phyloP scores from a whole-genome alignment of 2,888 invertebrate genomes.

The Phalera bucephala region DNA sequence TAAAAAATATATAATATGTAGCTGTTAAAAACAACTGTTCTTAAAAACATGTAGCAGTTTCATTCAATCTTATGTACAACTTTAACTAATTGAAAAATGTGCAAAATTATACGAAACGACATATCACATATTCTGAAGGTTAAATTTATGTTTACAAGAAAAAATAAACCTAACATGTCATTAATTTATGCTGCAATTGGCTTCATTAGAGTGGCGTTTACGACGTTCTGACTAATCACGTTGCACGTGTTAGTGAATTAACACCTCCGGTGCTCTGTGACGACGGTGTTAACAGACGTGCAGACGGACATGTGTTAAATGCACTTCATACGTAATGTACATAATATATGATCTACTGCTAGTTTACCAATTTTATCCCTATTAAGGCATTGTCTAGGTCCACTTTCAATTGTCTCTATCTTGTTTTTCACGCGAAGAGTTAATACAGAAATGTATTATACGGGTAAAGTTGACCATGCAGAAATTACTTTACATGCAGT shows the following conservation, averaged over 20 bases:
- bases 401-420: neutral
- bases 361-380: neutral
- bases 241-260: constrained; percentile 46
- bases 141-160: neutral
- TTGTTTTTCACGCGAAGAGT: neutral
- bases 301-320: constrained; percentile 29
- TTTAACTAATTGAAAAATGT: too few species aligned
- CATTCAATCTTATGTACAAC: too few species aligned
- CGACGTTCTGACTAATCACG: constrained; percentile 20
- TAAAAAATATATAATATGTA: too few species aligned
- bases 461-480: neutral
- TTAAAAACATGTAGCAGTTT: too few species aligned
- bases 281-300: constrained; percentile 26
- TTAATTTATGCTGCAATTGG: neutral
- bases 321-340: constrained; percentile 4
- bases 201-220: neutral
- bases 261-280: constrained; percentile 42
- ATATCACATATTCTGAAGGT: too few species aligned
- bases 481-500: neutral
- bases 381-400: neutral
- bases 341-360: neutral
- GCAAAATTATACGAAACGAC: too few species aligned
- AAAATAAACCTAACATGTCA: neutral
- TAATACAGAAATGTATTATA: neutral
- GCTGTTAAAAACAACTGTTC: too few species aligned